Conservation (phyloP, 2,113 vertebrate species). For the Lagenorhynchus albirostris region DNA sequence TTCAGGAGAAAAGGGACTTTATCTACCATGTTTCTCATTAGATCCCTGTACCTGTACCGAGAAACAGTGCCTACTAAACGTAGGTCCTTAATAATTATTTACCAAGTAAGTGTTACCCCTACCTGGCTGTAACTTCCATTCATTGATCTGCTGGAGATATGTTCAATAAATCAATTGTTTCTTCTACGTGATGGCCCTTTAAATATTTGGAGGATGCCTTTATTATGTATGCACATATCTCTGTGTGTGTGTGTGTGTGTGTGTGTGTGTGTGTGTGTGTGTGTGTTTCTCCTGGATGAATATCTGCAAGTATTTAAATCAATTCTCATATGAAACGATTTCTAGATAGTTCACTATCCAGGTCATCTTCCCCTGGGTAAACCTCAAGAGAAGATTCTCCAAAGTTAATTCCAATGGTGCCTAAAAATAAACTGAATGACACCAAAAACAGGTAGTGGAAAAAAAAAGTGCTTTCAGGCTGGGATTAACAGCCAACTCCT, state of each 20-base stretch:
- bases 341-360: conserved; percentile 14
- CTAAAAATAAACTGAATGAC: conserved; percentile 61
- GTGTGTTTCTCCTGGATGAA: not conserved
- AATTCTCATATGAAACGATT: not conserved
- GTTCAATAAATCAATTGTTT: not conserved
- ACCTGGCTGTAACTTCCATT: not conserved
- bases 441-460: conserved; percentile 32
- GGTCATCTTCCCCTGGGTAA: conserved; percentile 7
- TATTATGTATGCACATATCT: not conserved
- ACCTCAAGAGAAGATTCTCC: not conserved
- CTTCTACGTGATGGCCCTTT: not conserved
- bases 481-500: conserved; percentile 29
- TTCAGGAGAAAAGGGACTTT: not conserved
- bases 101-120: not conserved
- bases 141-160: not conserved
- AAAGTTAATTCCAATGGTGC: conserved; percentile 33
- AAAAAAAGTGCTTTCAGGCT: conserved; percentile 8
- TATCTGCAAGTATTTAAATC: conserved; percentile 25
- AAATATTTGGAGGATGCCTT: not conserved
- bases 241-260: not conserved
- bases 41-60: not conserved
- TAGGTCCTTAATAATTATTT: not conserved
- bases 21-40: not conserved
- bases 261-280: not conserved
- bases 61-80: not conserved